A percentile compares a stretch with the other conserved stretches of the same genome.
Evolutionary conservation across 2,113 vertebrate genomes (phyloP).

Genomic region (Halcyon senegalensis): DNA sequence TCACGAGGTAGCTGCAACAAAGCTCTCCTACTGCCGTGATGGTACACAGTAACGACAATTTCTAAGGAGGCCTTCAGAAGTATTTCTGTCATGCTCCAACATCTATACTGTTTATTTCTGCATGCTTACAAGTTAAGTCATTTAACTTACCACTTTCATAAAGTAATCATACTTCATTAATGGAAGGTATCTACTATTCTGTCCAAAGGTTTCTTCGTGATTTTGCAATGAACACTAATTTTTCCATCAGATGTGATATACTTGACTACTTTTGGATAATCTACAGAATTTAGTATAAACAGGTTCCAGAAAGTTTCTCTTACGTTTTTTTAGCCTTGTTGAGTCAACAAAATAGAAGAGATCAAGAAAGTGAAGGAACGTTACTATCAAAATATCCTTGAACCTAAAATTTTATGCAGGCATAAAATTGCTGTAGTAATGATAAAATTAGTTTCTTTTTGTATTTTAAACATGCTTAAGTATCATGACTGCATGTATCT

Average conservation of each 20-base stretch:
- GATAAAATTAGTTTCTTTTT: neutral
- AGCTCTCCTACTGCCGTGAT: neutral
- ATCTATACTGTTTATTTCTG: neutral
- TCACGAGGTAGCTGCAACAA: rapidly evolving
- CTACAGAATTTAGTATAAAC: neutral
- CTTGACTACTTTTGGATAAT: neutral
- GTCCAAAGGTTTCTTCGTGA: neutral
- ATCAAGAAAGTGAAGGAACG: neutral
- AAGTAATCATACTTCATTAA: neutral
- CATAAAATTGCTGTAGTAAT: neutral
- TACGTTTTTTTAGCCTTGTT: neutral
- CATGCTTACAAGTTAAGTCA: neutral
- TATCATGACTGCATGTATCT: neutral
- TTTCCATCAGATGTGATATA: neutral
- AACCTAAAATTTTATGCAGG: neutral
- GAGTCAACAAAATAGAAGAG: neutral
- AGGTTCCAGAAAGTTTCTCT: neutral
- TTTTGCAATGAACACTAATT: neutral
- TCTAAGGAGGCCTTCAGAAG: neutral
- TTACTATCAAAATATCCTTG: neutral
- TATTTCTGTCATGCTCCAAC: neutral
- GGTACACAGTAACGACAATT: neutral
- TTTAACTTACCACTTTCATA: neutral
- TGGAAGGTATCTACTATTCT: neutral
- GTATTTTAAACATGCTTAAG: neutral